Evolutionary conservation across 2,113 vertebrate genomes (phyloP).

Genomic region (Misgurnus anguillicaudatus): DNA sequence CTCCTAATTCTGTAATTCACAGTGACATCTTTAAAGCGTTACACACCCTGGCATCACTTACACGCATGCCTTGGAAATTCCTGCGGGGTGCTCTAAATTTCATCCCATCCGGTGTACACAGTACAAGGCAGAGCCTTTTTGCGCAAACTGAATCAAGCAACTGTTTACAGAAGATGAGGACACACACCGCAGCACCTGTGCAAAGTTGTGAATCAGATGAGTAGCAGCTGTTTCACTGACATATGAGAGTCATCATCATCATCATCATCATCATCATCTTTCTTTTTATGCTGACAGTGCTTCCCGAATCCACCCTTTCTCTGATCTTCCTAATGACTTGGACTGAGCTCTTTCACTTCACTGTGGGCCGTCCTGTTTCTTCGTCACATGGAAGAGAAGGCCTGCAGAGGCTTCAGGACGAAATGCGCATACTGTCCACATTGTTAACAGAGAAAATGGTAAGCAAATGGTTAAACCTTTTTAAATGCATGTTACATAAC

Average conservation of each 20-base stretch:
- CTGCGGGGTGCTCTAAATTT: neutral
- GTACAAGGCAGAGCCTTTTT: neutral
- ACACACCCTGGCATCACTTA: neutral
- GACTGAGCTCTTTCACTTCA: constrained; percentile 56
- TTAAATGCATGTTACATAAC: too few species aligned
- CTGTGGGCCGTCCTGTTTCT: constrained; percentile 35
- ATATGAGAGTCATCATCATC: constrained; percentile 4
- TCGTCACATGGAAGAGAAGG: neutral
- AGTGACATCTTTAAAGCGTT: neutral
- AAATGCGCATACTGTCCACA: constrained; percentile 36
- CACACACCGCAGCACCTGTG: neutral
- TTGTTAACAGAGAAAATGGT: constrained; percentile 29
- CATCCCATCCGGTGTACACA: neutral
- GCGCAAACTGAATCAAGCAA: neutral
- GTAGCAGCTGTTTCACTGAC: constrained; percentile 6
- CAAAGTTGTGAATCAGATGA: constrained; percentile 30
- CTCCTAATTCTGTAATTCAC: neutral
- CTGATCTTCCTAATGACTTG: constrained; percentile 64
- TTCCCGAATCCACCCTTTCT: constrained; percentile 39
- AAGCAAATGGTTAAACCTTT: constrained; percentile 11
- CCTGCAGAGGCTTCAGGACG: constrained; percentile 42
- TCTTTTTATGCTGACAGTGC: constrained; percentile 56
- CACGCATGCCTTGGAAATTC: constrained; percentile 3
- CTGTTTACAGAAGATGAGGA: neutral
- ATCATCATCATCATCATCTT: constrained; percentile 4